These are phyloP conservation scores for Aphelinus certus DNA, from an alignment of 1,140 invertebrate species.

Conservation along the genomic window DNA sequence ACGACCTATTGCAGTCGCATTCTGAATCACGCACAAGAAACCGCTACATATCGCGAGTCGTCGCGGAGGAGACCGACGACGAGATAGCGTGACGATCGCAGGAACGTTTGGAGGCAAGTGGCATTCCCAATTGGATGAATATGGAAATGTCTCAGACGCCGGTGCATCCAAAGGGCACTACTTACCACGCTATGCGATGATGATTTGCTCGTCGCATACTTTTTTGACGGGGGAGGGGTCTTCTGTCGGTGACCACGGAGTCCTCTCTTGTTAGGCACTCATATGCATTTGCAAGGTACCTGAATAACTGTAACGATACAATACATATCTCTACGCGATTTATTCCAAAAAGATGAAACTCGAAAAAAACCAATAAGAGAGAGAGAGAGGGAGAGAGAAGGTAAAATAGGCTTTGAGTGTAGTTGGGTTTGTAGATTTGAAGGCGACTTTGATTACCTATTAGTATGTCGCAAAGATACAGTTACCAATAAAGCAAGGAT, in stretches of 20 bases:
- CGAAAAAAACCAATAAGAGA: neutral
- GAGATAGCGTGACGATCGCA: slow-evolving; percentile 39
- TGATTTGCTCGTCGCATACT: slow-evolving; percentile 34
- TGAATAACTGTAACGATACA: slow-evolving; percentile 28
- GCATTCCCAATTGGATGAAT: slow-evolving; percentile 31
- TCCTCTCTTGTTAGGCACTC: slow-evolving; percentile 13
- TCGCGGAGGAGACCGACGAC: slow-evolving; percentile 65
- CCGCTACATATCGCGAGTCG: slow-evolving; percentile 71
- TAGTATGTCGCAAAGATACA: slow-evolving; percentile 14
- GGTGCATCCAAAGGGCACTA: slow-evolving; percentile 52
- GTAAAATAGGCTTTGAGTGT: too few species aligned
- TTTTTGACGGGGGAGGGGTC: slow-evolving; percentile 28
- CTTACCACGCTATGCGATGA: slow-evolving; percentile 60
- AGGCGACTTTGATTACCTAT: slow-evolving; percentile 2
- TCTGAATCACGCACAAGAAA: slow-evolving; percentile 74
- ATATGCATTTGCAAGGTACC: slow-evolving; percentile 29
- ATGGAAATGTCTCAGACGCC: slow-evolving; percentile 57
- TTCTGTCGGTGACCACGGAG: neutral
- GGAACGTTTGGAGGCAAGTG: slow-evolving; percentile 18
- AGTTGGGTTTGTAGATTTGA: neutral
- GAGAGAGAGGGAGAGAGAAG: too few species aligned
- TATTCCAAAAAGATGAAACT: slow-evolving; percentile 33
- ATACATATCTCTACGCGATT: too few species aligned
- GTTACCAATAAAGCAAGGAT: slow-evolving; percentile 21
- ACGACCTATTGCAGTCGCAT: slow-evolving; percentile 67